Base-by-base conservation (phyloP, 2,888 invertebrate species). In the Notodonta ziczac region DNA sequence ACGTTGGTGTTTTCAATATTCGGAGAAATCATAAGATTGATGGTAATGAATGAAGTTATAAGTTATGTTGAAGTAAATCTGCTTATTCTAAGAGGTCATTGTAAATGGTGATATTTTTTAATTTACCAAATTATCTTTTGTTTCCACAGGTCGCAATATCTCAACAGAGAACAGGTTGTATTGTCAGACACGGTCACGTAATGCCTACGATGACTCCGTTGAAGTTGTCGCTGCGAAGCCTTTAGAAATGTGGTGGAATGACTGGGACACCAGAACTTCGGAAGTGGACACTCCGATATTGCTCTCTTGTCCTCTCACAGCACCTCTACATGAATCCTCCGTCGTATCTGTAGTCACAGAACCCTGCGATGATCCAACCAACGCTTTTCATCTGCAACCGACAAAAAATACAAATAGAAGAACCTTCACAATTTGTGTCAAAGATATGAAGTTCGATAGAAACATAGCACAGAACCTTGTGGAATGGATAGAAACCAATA, bases 401-500 rank as follows among this genome's bases (percentile, higher is more conserved):
- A 60, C 62, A 44, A 67, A 54, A 9, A 53, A 73, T 8, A 74
- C 76, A 60, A 78, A 77, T 60, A 82, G 81, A 68, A 81, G 90
- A 71, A 89, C 90, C 50, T 95, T 96, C 71, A 96, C 95, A 12
- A 88, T 97, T 53, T 97, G 97, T 78, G 96, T 97, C 2, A 97
- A 97, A 85, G 96, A 96, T 59, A 86, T 97, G 85, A 94, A 95
- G 73, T 97, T 96, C 73, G 80, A 91, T 57, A 91, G 93, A 67
- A 96, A 96, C 74, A 94, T 96, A 56, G 95, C 96, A 5, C 87
- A 87, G 39, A 93, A 90, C 59, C 81, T 97, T 57, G 86, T 96
- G 4, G 96, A 96, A 80, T 97, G 97, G 96, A 93, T 97, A 62
- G 96, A 96, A 86, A 91, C 95, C 0, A 95, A 96, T 74, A 94